phyloP scores from a whole-genome alignment of 2,888 invertebrate species.

The Agrotis clavis region DNA sequence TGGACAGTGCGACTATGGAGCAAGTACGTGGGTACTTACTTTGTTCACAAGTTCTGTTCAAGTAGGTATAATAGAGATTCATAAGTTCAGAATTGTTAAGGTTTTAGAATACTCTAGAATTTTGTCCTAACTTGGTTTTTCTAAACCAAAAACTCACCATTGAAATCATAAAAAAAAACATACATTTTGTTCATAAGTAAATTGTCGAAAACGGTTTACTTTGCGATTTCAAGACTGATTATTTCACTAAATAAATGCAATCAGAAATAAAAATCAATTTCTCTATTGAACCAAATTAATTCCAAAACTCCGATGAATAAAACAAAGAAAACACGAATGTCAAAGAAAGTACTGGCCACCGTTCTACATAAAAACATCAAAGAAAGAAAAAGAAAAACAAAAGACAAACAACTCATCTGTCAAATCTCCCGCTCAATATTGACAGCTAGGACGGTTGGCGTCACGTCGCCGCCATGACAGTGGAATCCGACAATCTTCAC shows the following conservation, averaged over 20 bases:
- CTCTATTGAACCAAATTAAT: not conserved
- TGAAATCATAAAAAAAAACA: no score
- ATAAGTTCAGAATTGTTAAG: not conserved
- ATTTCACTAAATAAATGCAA: no score
- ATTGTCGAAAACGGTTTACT: no score
- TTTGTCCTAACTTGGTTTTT: no score
- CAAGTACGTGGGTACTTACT: not conserved
- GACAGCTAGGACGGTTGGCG: conserved; percentile 8
- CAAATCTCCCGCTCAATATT: conserved; percentile 16
- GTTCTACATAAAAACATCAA: not conserved
- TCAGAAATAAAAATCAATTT: not conserved
- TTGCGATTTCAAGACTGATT: no score
- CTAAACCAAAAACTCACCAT: no score
- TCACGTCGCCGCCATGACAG: conserved; percentile 21
- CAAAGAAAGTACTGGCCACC: not conserved
- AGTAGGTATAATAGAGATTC: not conserved
- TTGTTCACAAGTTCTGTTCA: conserved; percentile 22
- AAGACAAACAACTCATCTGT: not conserved
- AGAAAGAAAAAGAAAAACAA: not conserved
- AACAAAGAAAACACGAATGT: no score
- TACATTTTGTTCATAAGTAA: no score
- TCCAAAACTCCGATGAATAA: no score
- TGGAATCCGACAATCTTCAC: no score
- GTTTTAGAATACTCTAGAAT: not conserved
- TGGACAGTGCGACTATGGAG: not conserved